phyloP scores from a whole-genome alignment of 2,888 invertebrate genomes.

The Torymus texanus region DNA sequence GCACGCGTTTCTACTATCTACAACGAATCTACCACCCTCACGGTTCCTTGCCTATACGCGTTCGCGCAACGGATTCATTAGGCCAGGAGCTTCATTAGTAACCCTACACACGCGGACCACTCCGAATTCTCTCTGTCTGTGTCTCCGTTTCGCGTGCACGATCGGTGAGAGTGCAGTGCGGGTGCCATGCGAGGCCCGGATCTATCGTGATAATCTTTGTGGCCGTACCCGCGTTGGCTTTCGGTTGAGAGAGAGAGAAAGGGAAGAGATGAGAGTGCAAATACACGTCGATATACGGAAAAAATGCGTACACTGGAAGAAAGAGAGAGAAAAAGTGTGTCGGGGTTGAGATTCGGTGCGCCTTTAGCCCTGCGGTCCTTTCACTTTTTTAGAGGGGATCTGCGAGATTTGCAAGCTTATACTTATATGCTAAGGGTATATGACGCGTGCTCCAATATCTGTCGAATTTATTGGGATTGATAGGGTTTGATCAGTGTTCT shows the following conservation, averaged over 20 bases:
- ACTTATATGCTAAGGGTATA: too few species aligned
- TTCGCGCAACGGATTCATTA: constrained; percentile 67
- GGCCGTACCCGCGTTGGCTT: constrained; percentile 5
- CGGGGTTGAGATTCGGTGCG: neutral
- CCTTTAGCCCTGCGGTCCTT: too few species aligned
- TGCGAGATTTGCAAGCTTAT: too few species aligned
- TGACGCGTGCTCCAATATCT: too few species aligned
- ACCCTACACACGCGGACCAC: constrained; percentile 55
- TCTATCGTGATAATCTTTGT: constrained; percentile 60
- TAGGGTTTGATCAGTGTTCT: too few species aligned
- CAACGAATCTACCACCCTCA: too few species aligned
- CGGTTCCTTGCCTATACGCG: too few species aligned
- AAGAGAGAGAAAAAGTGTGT: constrained; percentile 15
- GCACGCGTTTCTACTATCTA: too few species aligned
- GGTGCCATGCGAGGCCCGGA: constrained; percentile 14
- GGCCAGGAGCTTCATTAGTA: constrained; percentile 69
- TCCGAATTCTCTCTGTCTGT: constrained; percentile 26
- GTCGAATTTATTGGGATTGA: too few species aligned
- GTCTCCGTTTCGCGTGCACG: constrained; percentile 3
- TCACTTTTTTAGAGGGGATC: too few species aligned
- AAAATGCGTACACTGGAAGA: neutral
- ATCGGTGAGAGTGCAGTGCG: constrained; percentile 13
- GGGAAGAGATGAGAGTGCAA: neutral
- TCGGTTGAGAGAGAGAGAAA: neutral
- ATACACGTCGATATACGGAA: neutral